Base-by-base conservation (phyloP, 2,888 invertebrate genomes). In the Dascillus cervinus region DNA sequence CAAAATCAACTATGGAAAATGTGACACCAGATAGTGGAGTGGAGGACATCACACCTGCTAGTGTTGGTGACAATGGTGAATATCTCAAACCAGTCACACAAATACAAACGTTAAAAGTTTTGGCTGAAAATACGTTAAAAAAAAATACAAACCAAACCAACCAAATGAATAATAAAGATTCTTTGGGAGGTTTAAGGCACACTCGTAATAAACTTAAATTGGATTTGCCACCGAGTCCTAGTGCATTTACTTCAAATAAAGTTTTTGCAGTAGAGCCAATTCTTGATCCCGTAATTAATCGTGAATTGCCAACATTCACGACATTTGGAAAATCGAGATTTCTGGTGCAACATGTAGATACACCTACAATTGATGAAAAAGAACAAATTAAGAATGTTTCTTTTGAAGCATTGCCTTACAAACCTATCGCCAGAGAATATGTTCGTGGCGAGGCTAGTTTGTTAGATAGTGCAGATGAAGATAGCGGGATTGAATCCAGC, bases 141-240 rank as follows among this genome's bases (percentile, higher is more conserved):
- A 52, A 50, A 41, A 53, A 38, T 26, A 24, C 46, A 45, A 32
- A 14, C 21, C 23, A 26, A n/a, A 10, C 27, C 13, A 29, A 17
- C 36, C 39, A 24, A 43, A 47, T 27, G 19, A 47, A 29, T 43
- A 50, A 24, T 34, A 46, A 43, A 24, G 49, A 55, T 21, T 44
- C 48, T 13, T 62, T 84, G 4, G 84, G 84, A 11, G 82, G 82
- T 6, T 60, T 84, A 20, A 63, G 83, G 8, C 84, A 84, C 55
- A 82, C 83, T 3, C 65, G 82, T 37, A 79, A 81, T 56, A 72
- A 73, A 41, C 67, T 85, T 9, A 83, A 81, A 55, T 66, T 84
- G 5, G 82, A 84, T 59, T 63, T 85, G 13, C 74, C 76, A 0
- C 73, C 73, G 2, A 73, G 72, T 49, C 75, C 75, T 0, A 62